A percentile compares a stretch with the other conserved stretches of the same genome.
Evolutionary conservation across 2,888 invertebrate species (phyloP).

Genomic region (Silvanus unidentatus): DNA sequence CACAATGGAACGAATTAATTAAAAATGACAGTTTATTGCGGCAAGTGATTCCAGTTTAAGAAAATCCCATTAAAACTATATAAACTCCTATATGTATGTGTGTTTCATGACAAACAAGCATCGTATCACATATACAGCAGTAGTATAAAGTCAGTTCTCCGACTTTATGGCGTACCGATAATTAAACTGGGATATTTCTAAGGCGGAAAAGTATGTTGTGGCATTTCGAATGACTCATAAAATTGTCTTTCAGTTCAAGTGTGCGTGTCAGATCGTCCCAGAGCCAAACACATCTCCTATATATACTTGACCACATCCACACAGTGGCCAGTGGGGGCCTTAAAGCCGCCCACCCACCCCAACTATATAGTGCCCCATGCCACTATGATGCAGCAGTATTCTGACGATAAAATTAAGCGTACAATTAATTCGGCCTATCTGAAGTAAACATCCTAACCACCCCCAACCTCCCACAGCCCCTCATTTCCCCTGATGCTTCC

Average conservation of each 20-base stretch:
- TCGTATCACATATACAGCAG: too few species aligned
- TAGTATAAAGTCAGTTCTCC: conserved; percentile 7
- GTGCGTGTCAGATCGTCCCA: conserved; percentile 20
- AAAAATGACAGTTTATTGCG: too few species aligned
- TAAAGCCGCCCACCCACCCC: not conserved
- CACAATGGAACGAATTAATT: too few species aligned
- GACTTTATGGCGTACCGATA: conserved; percentile 22
- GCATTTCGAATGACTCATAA: conserved; percentile 11
- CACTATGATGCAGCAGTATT: conserved; percentile 19
- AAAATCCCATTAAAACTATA: too few species aligned
- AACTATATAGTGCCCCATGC: not conserved
- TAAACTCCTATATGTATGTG: too few species aligned
- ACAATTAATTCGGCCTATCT: conserved; percentile 32
- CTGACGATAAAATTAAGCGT: conserved; percentile 34
- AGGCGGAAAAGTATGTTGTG: conserved; percentile 1
- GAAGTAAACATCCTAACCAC: conserved; percentile 26
- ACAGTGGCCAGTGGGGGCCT: too few species aligned
- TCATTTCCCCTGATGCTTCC: conserved; percentile 22
- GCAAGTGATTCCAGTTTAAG: too few species aligned
- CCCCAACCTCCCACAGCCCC: conserved; percentile 21
- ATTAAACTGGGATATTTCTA: conserved; percentile 20
- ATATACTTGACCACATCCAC: conserved; percentile 27
- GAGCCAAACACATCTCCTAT: conserved; percentile 10
- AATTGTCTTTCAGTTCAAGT: conserved; percentile 6
- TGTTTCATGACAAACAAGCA: too few species aligned